These are phyloP conservation scores for Notiomystis cincta DNA, from an alignment of 2,113 vertebrate genomes.

Conservation along the genomic window DNA sequence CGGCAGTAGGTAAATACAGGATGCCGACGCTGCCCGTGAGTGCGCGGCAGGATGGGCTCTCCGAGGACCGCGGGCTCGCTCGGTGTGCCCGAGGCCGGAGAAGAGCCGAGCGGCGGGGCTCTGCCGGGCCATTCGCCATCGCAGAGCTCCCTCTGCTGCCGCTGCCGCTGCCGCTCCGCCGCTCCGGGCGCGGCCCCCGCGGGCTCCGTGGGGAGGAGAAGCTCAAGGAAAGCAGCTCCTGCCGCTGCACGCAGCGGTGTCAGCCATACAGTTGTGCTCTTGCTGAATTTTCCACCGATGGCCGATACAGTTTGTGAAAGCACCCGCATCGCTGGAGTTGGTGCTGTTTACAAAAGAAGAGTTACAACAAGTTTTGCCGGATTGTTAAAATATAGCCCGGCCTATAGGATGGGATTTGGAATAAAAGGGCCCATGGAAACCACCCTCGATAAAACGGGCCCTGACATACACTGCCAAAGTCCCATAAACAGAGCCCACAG, in stretches of 20 bases:
- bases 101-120: accelerated
- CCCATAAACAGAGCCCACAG: neutral
- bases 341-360: accelerated
- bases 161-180: neutral
- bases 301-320: accelerated
- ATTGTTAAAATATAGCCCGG: neutral
- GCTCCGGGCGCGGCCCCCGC: neutral
- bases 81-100: accelerated
- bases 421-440: neutral
- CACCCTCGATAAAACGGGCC: accelerated
- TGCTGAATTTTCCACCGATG: neutral
- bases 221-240: too few relatives aligned
- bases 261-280: neutral
- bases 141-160: conserved; percentile 33
- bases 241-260: accelerated
- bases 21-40: accelerated
- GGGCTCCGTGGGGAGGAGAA: accelerated
- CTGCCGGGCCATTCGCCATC: neutral
- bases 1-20: accelerated
- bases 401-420: neutral
- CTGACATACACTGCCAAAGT: neutral
- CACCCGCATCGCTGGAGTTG: accelerated
- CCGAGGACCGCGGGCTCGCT: neutral
- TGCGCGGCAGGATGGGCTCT: accelerated
- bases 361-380: neutral